Base-by-base conservation (phyloP, 2,888 invertebrate species). In the Watsonalla binaria region DNA sequence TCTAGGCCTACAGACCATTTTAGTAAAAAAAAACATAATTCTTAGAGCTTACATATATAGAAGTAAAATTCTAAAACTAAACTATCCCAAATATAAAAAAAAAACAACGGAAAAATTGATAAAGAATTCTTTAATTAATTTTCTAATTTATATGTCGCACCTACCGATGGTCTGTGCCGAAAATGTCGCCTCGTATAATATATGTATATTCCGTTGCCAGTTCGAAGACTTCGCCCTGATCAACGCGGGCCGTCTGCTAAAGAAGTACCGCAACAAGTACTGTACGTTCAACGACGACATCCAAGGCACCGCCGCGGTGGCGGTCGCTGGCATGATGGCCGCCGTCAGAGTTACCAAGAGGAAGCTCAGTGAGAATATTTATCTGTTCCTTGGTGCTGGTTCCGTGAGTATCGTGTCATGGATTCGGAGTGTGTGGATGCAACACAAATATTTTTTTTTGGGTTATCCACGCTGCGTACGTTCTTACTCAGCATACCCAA, bases 221-320 rank as follows among this genome's bases (percentile, higher is more conserved):
- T 98, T 98, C 84, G 99, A 99, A 92, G 99, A 99, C 86, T 99
- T 99, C 85, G 99, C 97, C 46, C 97, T 99, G 73, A 94, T 95
- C 71, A 99, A 99, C 90, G 99, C 99, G n/a, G 98, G 98, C 86
- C 93, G 96, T 48, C 94, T 99, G 61, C 90, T 99, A 56, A 96
- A 96, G 73, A 97, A 96, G 84, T 99, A 98, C 88, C 93, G 97
- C 57, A 90, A 95, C 73, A 93, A 93, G 63, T 99, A 98, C 84
- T 99, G 99, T 85, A 98, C 98, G 24, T 99, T 99, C 86, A 99
- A 99, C 85, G 99, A 99, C 76, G 99, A 99, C 77, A 99, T 99
- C 75, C 99, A 99, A 86, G 98, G 99, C 65, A 98, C 99, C 0
- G 99, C 99, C 2, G 94, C 97, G 35, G 99, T 99, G 0, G 98